These are phyloP conservation scores for Chanos chanos DNA, from an alignment of 2,797 vertebrate species.

Conservation along the genomic window DNA sequence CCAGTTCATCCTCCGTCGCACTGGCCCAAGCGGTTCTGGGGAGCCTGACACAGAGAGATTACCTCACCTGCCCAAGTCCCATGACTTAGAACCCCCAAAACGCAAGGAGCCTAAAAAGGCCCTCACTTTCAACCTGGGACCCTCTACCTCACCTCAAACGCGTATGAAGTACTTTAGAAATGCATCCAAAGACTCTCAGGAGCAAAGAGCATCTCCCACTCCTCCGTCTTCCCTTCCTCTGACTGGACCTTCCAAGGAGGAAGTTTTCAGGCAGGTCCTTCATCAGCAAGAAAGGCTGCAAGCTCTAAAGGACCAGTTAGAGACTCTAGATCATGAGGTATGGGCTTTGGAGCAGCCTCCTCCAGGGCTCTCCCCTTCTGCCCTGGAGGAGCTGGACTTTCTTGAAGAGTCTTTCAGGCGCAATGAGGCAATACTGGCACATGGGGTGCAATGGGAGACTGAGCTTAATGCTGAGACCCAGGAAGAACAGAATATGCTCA, in stretches of 20 bases:
- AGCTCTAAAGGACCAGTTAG: conserved; percentile 68
- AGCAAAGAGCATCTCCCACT: conserved; percentile 38
- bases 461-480: conserved; percentile 75
- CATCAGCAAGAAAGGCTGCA: conserved; percentile 74
- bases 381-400: conserved; percentile 66
- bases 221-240: neutral
- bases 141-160: conserved; percentile 46
- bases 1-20: conserved; percentile 85
- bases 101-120: conserved; percentile 69
- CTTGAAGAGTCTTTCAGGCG: conserved; percentile 70
- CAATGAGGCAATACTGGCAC: conserved; percentile 74
- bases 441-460: conserved; percentile 75
- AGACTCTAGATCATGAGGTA: conserved; percentile 66
- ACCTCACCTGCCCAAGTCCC: conserved; percentile 51
- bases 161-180: conserved; percentile 54
- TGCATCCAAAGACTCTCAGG: conserved; percentile 50
- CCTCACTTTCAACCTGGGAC: conserved; percentile 72
- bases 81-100: conserved; percentile 54
- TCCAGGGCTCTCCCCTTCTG: neutral
- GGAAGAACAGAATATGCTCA: conserved; percentile 70
- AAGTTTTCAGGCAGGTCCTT: conserved; percentile 72
- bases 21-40: conserved; percentile 74
- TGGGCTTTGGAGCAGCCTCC: conserved; percentile 54
- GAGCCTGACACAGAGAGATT: conserved; percentile 56
- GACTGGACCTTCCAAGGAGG: conserved; percentile 67